Evolutionary conservation across 2,797 vertebrate genomes (phyloP).

Genomic region (Scolopax rusticola): DNA sequence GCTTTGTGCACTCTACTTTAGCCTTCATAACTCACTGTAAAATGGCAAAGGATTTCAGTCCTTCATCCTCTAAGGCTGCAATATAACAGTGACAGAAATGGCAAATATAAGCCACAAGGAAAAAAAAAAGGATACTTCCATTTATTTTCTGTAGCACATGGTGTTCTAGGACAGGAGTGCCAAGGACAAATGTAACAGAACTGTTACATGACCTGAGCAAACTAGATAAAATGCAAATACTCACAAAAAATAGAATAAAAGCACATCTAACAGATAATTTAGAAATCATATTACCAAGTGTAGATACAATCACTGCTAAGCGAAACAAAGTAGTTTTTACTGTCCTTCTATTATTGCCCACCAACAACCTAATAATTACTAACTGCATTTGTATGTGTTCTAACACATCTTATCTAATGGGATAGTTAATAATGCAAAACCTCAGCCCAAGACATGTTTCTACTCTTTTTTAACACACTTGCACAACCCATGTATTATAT

Average conservation of each 20-base stretch:
- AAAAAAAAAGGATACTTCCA: neutral
- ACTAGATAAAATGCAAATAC: neutral
- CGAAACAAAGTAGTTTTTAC: neutral
- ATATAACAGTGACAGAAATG: neutral
- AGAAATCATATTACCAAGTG: neutral
- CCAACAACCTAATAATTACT: neutral
- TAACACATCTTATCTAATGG: neutral
- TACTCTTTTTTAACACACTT: neutral
- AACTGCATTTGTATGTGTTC: neutral
- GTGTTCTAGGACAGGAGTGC: neutral
- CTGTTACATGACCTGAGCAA: neutral
- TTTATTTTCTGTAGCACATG: neutral
- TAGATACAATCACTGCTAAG: neutral
- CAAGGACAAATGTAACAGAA: neutral
- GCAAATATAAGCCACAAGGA: neutral
- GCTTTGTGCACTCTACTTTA: neutral
- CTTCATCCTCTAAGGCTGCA: neutral
- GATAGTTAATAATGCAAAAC: neutral
- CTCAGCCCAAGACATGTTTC: neutral
- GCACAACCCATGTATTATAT: neutral
- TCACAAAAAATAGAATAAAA: neutral
- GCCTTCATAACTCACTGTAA: neutral
- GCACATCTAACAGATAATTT: neutral
- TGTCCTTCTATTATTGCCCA: neutral
- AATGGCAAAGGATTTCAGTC: slow-evolving; percentile 20